Evolutionary conservation across 1,140 invertebrate species (phyloP), one percentile per base, ranked within the genome.

Genomic region (Drosophila punjabiensis): DNA sequence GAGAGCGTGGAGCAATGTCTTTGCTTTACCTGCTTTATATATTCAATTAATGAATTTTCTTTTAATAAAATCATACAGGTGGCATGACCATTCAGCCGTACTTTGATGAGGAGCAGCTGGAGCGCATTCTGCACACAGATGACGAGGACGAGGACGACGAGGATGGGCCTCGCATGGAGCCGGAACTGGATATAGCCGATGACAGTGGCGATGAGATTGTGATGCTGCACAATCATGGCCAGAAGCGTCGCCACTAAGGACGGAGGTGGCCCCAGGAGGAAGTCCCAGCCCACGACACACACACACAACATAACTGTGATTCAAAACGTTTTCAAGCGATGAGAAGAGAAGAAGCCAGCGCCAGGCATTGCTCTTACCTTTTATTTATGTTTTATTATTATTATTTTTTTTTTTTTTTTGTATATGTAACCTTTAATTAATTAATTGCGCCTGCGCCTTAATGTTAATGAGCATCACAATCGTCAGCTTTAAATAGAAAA

Each of bases 131-230:
- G 45, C 79, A 90, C 33, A 86, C 79, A 3, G 89, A 91, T 9
- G 90, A 92, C 0, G 86, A 87, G 52, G 92, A 93, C 37, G 87
- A 91, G 0, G 93, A 92, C 13, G 92, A 47, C 41, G 67, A 60
- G 14, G 37, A 74, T 20, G 76, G 62, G 18, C 59, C 61, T 24
- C 47, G 32, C 14, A 69, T 79, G n/a, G 75, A 91, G 20, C 55
- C 62, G 20, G 82, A 83, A n/a, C 33, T 71, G 55, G 79, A 91
- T 61, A 75, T 65, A 16, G 84, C 71, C 55, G 86, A 90, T 47
- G 91, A 89, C 0, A 94, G 94, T 62, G 94, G 94, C 81, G 88
- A 94, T 52, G 94, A 94, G 65, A 94, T 94, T 77, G 92, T 94
- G 50, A 93, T 91, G 77, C 80, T 94, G 43, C 90, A 93, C 50